Evolutionary conservation across 2,113 vertebrate species (phyloP).

Genomic region (Hemichromis elongatus): DNA sequence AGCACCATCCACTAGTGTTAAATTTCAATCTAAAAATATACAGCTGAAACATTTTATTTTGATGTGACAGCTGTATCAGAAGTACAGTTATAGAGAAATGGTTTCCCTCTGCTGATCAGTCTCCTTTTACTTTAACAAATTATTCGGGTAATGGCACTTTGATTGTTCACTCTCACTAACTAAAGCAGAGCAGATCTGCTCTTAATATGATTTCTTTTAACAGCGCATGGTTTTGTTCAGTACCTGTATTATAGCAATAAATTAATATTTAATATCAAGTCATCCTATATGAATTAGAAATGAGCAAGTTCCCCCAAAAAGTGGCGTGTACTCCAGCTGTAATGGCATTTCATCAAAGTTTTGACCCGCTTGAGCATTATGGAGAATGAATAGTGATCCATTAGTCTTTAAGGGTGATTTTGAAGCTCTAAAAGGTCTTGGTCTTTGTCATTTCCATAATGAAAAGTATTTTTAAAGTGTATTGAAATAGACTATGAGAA

Average conservation of each 20-base stretch:
- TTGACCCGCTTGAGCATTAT: not conserved
- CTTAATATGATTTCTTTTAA: not conserved
- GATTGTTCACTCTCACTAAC: not conserved
- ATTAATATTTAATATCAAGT: not conserved
- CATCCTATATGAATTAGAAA: slow-evolving; percentile 5
- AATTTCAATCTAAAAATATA: not conserved
- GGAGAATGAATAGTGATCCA: not conserved
- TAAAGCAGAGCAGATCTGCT: not conserved
- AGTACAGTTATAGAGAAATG: not conserved
- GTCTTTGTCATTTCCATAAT: not conserved
- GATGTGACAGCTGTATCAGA: not conserved
- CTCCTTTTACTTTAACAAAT: not conserved
- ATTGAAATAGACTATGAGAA: slow-evolving; percentile 13
- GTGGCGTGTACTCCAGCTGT: not conserved
- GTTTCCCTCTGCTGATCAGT: not conserved
- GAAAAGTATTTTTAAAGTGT: slow-evolving; percentile 4
- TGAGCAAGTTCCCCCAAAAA: not conserved
- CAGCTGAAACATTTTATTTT: not conserved
- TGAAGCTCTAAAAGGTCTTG: not conserved
- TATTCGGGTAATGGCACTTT: not conserved
- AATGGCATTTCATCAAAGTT: slow-evolving; percentile 4
- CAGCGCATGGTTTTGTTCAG: not conserved
- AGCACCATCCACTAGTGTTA: not conserved
- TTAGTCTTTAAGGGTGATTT: slow-evolving; percentile 1
- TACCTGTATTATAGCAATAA: not conserved